Evolutionary conservation across 2,888 invertebrate species (phyloP).

Genomic region (Dendrolimus houi): DNA sequence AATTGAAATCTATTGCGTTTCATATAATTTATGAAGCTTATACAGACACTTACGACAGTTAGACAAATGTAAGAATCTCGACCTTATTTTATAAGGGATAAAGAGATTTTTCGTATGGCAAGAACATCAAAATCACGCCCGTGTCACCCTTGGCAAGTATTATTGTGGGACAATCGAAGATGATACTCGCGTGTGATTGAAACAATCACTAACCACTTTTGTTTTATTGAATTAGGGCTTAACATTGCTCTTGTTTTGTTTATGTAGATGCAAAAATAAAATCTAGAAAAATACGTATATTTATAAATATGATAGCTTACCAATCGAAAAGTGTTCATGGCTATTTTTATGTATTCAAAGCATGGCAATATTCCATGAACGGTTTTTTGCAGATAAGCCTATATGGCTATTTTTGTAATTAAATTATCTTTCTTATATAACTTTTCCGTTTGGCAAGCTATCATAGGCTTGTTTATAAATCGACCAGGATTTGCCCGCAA

Average conservation of each 20-base stretch:
- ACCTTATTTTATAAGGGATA: constrained; percentile 20
- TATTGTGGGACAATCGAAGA: constrained; percentile 58
- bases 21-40: constrained; percentile 43
- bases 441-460: too few relatives aligned
- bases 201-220: constrained; percentile 58
- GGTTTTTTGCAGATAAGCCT: too few relatives aligned
- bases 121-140: constrained; percentile 27
- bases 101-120: constrained; percentile 19
- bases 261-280: too few relatives aligned
- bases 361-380: too few relatives aligned
- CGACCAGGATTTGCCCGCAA: too few relatives aligned
- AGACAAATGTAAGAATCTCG: constrained; percentile 18
- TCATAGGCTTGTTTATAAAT: too few relatives aligned
- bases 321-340: too few relatives aligned
- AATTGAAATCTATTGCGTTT: constrained; percentile 73
- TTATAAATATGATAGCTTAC: too few relatives aligned
- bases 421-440: too few relatives aligned
- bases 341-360: too few relatives aligned
- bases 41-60: constrained; percentile 33
- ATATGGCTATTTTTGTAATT: too few relatives aligned
- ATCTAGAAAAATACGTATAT: too few relatives aligned
- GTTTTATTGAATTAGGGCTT: constrained; percentile 59
- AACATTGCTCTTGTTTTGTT: constrained; percentile 5
- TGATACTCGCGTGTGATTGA: constrained; percentile 70
- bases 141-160: constrained; percentile 12